Base-by-base conservation (phyloP, 2,888 invertebrate species). In the Nomada lathburiana region DNA sequence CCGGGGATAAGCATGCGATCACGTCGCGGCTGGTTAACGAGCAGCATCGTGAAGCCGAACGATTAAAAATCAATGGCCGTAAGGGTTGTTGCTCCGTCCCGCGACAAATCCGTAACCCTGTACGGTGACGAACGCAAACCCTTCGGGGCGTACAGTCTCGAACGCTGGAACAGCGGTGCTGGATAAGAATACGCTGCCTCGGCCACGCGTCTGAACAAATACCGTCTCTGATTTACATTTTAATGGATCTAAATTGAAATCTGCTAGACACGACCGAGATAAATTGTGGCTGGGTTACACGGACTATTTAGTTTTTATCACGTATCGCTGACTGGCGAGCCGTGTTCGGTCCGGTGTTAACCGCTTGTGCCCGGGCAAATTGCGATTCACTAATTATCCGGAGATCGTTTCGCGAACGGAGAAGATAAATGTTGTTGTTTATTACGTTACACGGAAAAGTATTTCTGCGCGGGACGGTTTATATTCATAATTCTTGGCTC, bases 171-270 rank as follows among this genome's bases (percentile, higher is more conserved):
- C 23, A 13, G 16, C 64, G 75, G 64, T 44, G 29, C 23, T 23
- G 62, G 59, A 68, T 36, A 85, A 83, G 83, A 88, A 89, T 80
- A 70, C 82, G 36, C 68, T 74, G 55, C 86, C 60, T 53, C 62
- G 70, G 42, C 65, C 67, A 62, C 47, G 67, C n/a, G 72, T 76
- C 71, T 74, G 81, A 80, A 86, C 89, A 89, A 90, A 89, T 90
- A 88, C 78, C 83, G 76, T 57, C 67, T 80, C 83, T 88, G 83
- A 90, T 90, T 90, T 90, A 86, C 90, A 90, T 90, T 90, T 90
- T 90, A 90, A 90, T 90, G 88, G 90, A 90, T 90, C 90, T 90
- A 90, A 90, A 90, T 90, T 90, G 89, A 90, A 90, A 90, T 90
- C 90, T 90, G 84, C 83, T 77, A 67, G 74, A 80, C 75, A 44